Evolutionary conservation across 2,888 invertebrate species (phyloP), one percentile per base, ranked within the genome.

Genomic region (Rotaria socialis): DNA sequence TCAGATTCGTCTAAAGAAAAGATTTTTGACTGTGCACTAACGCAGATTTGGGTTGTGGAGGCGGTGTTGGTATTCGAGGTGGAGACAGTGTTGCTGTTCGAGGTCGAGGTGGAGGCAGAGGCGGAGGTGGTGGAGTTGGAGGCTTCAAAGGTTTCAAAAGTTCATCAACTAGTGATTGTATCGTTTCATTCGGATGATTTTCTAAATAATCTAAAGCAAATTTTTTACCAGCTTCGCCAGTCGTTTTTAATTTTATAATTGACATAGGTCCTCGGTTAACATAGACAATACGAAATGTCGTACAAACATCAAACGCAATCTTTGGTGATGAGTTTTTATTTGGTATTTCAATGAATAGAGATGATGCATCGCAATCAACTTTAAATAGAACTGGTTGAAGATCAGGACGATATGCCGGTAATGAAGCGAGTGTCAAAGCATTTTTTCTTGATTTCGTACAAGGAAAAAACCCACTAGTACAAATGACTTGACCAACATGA

Each of bases 311-410:
- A 41, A 67, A 67, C 14, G 16, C 19, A 67, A 67, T 27, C 5
- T 19, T 5, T 35, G 67, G 14, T 16, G 35, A 19, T 35, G 35
- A 5, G 0, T 67, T 22, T 67, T 67, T 67, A 67, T 41, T 67
- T 6, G 67, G 19, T 67, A 67, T 16, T 67, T 67, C 67, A 27
- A 5, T 67, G 7, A 27, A 67, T 35, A 35, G 19, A 16, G 67
- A 67, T 67, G 67, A 67, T 35, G 67, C 67, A 67, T 67, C 67
- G 35, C 67, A 67, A 35, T 67, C 67, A 19, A 67, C n/a, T 67
- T 67, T 67, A 67, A 67, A 35, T 67, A 67, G 35, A 41, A 67
- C 67, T 35, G 67, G 14, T 19, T 6, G 7, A 35, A 67, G 35
- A 67, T 67, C 67, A 27, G 67, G 67, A 35, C 67, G 67, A 41